Conservation (phyloP, 53 echinoderm and acorn worm species). For the Astropecten irregularis region DNA sequence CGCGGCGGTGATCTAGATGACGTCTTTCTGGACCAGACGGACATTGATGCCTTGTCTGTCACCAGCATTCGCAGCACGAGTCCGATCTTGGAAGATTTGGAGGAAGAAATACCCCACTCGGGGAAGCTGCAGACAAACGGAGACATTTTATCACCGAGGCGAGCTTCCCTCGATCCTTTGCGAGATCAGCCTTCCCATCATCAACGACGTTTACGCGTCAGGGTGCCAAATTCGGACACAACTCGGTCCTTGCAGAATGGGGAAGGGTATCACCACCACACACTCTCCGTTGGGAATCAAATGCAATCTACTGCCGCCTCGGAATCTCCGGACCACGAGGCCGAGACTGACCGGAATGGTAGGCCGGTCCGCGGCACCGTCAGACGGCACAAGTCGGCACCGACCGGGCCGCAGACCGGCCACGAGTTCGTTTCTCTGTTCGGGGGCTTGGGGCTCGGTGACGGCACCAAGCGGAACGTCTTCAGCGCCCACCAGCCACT, state of each 20-base stretch:
- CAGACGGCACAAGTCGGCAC: neutral
- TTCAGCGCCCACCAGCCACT: conserved; percentile 25
- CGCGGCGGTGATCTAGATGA: neutral
- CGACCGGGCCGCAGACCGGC: neutral
- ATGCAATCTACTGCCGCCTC: no score
- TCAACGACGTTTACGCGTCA: no score
- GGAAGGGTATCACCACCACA: no score
- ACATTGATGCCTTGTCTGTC: conserved; percentile 15
- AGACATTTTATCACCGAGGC: no score
- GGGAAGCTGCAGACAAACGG: no score
- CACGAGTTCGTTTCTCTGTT: neutral
- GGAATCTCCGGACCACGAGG: no score
- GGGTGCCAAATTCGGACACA: no score
- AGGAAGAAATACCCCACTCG: neutral
- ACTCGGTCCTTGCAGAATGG: no score
- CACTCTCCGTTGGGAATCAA: no score
- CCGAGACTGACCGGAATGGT: no score
- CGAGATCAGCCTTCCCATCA: no score
- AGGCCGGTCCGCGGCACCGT: neutral
- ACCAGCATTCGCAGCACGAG: conserved; percentile 21
- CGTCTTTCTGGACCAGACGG: neutral
- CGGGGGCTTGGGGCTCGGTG: neutral
- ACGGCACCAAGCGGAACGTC: neutral
- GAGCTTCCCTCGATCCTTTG: no score
- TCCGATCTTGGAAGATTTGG: conserved; percentile 20